Base-by-base conservation (phyloP, 2,888 invertebrate species). In the Drosophila infuscata region DNA sequence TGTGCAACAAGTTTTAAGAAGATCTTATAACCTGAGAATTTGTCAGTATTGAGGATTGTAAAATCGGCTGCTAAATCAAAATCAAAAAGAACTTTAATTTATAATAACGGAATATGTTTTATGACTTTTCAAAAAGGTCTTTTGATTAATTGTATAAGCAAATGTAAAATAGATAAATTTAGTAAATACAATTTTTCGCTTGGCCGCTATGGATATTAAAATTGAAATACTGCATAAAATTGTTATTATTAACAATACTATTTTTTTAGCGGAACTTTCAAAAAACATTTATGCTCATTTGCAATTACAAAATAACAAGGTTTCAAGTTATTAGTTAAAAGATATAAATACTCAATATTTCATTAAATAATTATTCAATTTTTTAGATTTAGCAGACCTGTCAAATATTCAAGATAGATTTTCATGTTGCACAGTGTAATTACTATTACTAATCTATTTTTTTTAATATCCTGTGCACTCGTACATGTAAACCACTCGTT, bases 381-480 rank as follows among this genome's bases (percentile, higher is more conserved):
- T 25, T 20, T 38, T 3, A 3, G 5, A 20, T 20, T 43, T 6
- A 43, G 20, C 20, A 11, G 1, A 35, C 20, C 36, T 29, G 11
- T 0, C 6, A 36, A 36, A 29, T 29, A 17, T 25, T 25, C 15
- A 4, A 8, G 15, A 15, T 8, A 11, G 17, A 49, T 11, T 11
- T 54, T n/a, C 6, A 7, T 38, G 56, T n/a, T 56, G 38, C 56
- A 38, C 56, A 56, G 56, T 56, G 38, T 30, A 12, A 3, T 43
- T 43, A 25, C 33, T 32, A 3, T 11, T 6, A 43, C 43, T 57
- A 57, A 57, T 6, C 41, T 41, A 1, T 4, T 33, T 7, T 7
- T 35, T 38, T 11, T 17, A 6, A 46, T 70, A 9, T 15, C 15
- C 20, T 59, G 56, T 82, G 72, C 78, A 82, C 65, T 65, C 49